Percentiles rank a stretch among this genome's conserved stretches.
These are phyloP conservation scores for Mastomys natalensis DNA, from an alignment of 2,113 vertebrate genomes.

Conservation along the genomic window DNA sequence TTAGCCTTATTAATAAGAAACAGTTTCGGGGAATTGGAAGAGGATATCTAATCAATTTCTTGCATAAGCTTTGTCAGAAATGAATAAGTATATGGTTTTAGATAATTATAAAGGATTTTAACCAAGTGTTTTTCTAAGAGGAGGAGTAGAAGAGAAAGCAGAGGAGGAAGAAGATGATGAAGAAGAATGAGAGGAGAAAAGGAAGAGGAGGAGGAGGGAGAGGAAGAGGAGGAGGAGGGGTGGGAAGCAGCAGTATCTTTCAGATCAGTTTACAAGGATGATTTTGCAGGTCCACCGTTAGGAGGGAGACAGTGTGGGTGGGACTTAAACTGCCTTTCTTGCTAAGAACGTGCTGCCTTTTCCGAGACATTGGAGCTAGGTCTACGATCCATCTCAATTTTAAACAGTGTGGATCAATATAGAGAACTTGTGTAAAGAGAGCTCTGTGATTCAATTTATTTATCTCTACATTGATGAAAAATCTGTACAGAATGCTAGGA, in stretches of 20 bases:
- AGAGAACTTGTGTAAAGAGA: slow-evolving; percentile 40
- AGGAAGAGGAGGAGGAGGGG: background rate
- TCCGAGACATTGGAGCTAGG: slow-evolving; percentile 29
- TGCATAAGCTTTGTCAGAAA: slow-evolving; percentile 65
- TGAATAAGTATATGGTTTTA: slow-evolving; percentile 60
- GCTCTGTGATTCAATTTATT: slow-evolving; percentile 47
- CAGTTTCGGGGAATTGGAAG: slow-evolving; percentile 62
- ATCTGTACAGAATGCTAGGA: background rate
- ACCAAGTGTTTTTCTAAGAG: slow-evolving; percentile 21
- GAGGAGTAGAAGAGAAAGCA: background rate
- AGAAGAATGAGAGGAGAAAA: background rate
- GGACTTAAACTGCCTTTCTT: slow-evolving; percentile 23
- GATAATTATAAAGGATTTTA: slow-evolving; percentile 45
- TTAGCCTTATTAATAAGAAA: slow-evolving; percentile 78
- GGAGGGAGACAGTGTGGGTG: background rate
- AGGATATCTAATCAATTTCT: slow-evolving; percentile 68
- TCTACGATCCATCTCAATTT: slow-evolving; percentile 15
- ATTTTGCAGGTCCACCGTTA: background rate
- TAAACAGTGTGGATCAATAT: slow-evolving; percentile 46
- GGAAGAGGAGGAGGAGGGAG: background rate
- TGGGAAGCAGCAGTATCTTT: background rate
- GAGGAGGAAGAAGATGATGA: background rate
- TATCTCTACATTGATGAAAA: slow-evolving; percentile 65
- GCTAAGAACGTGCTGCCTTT: slow-evolving; percentile 1
- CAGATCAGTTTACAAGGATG: slow-evolving; percentile 36